Conservation (phyloP, 2,113 vertebrate genomes). For the Dryoscopus gambensis region DNA sequence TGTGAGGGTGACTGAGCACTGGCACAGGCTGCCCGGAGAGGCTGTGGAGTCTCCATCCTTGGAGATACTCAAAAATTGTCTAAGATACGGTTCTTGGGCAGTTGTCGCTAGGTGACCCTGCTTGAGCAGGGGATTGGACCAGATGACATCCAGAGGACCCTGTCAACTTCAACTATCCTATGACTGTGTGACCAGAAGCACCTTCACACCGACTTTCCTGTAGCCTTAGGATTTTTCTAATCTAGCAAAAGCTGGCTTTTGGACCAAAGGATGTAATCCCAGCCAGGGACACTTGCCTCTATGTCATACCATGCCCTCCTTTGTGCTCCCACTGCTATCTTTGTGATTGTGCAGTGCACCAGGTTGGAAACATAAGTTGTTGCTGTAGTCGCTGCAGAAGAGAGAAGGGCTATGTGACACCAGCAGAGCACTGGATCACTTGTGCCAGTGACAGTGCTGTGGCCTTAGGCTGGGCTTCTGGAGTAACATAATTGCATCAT, state of each 20-base stretch:
- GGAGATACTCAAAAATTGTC: not conserved
- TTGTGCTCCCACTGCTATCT: not conserved
- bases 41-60: not conserved
- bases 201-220: rapidly evolving
- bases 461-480: not conserved
- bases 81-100: not conserved
- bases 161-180: not conserved
- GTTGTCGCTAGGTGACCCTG: not conserved
- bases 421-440: not conserved
- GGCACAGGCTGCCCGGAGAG: not conserved
- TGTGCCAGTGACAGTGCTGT: not conserved
- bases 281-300: not conserved
- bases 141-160: not conserved
- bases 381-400: not conserved
- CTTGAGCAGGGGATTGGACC: not conserved
- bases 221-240: not conserved
- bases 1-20: rapidly evolving
- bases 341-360: not conserved
- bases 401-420: not conserved
- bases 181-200: not conserved
- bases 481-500: not conserved
- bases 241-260: not conserved
- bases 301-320: not conserved
- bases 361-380: not conserved
- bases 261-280: not conserved